phyloP scores from a whole-genome alignment of 23 tunicate genomes.

The Phallusia fumigata region DNA sequence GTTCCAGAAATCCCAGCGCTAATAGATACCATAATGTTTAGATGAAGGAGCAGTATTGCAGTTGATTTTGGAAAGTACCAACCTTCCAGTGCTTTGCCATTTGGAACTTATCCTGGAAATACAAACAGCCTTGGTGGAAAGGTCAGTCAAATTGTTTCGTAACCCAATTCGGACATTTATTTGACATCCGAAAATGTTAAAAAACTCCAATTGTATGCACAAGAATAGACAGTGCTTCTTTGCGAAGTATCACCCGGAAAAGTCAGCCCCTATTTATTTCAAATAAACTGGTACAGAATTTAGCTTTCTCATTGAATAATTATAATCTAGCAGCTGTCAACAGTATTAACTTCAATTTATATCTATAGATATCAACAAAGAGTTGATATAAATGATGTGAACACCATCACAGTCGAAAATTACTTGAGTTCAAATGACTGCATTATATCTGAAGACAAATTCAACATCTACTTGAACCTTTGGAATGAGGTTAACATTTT shows the following conservation, averaged over 20 bases:
- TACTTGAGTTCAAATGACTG: no score
- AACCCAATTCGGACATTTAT: no score
- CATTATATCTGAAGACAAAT: neutral
- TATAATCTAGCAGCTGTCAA: no score
- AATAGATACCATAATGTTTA: no score
- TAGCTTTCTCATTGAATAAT: no score
- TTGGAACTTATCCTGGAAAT: neutral
- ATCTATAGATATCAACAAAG: neutral
- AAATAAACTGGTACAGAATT: no score
- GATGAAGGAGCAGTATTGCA: neutral
- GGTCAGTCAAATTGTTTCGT: neutral
- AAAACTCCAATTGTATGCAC: neutral
- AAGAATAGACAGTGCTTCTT: neutral
- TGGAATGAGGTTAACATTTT: neutral
- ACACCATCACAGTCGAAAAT: neutral
- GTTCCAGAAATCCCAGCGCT: neutral
- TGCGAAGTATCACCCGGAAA: neutral
- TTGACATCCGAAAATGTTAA: no score
- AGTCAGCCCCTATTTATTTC: neutral
- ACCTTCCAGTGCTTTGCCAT: neutral
- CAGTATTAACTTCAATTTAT: no score
- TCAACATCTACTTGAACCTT: neutral
- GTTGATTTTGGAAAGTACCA: neutral
- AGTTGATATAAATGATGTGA: neutral
- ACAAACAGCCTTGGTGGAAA: neutral